Evolutionary conservation across 2,113 vertebrate genomes (phyloP).

Genomic region (Myotis brandtii): DNA sequence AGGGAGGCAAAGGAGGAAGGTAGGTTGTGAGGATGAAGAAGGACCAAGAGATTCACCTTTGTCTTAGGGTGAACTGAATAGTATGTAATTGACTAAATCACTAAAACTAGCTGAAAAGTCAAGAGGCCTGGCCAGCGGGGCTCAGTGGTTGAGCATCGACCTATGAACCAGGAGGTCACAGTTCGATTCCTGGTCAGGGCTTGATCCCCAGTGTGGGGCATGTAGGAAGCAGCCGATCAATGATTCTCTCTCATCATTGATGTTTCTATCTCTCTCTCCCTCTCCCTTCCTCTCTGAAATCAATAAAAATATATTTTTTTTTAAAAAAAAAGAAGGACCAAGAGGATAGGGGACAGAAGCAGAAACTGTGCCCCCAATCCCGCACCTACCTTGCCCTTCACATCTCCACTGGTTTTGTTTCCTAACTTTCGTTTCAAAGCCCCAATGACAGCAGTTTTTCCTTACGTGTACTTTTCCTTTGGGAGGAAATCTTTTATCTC

Average conservation of each 20-base stretch:
- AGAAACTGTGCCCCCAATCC: background rate
- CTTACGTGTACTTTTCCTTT: slow-evolving; percentile 74
- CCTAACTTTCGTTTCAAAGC: slow-evolving; percentile 76
- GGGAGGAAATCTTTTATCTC: slow-evolving; percentile 83
- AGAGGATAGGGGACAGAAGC: background rate
- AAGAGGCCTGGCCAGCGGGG: no score
- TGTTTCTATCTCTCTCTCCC: no score
- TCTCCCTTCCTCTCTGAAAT: no score
- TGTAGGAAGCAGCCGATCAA: no score
- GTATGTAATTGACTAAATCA: slow-evolving; percentile 79
- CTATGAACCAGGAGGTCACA: no score
- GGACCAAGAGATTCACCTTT: slow-evolving; percentile 1
- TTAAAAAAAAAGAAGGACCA: no score
- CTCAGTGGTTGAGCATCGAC: no score
- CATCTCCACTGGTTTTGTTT: slow-evolving; percentile 11
- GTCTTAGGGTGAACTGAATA: slow-evolving; percentile 71
- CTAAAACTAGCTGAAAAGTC: slow-evolving; percentile 60
- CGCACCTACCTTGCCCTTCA: background rate
- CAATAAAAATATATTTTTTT: no score
- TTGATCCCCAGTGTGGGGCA: no score
- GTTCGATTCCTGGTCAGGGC: no score
- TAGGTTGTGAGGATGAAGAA: background rate
- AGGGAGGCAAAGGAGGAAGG: background rate
- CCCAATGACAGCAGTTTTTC: slow-evolving; percentile 55
- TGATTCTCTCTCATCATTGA: no score